A percentile compares a stretch with the other conserved stretches of the same genome.
These are phyloP conservation scores for Phyllostomus discolor DNA, from an alignment of 2,113 vertebrate genomes.

Conservation along the genomic window DNA sequence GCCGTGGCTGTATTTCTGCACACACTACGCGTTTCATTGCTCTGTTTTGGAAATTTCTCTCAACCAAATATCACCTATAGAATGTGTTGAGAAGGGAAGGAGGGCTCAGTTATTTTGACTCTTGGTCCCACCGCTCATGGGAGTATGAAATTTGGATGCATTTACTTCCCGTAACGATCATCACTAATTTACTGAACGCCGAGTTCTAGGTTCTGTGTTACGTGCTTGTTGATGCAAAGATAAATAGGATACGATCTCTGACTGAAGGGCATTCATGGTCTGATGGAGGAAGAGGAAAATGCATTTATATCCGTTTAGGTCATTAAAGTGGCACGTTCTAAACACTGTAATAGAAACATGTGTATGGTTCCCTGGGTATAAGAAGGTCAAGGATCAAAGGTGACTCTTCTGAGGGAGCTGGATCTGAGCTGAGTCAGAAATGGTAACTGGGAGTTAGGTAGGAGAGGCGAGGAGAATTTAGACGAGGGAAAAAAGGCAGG, in stretches of 20 bases:
- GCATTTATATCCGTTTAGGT: not conserved
- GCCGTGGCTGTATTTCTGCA: not conserved
- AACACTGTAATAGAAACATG: not conserved
- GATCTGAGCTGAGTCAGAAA: not conserved
- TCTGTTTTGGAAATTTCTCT: not conserved
- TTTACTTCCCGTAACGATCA: not conserved
- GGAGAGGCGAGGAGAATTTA: not conserved
- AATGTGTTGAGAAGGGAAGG: not conserved
- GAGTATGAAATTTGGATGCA: not conserved
- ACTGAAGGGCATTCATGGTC: not conserved
- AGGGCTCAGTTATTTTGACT: not conserved
- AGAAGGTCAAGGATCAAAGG: not conserved
- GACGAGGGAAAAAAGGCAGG: not conserved
- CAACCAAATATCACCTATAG: not conserved
- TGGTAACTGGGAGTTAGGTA: not conserved
- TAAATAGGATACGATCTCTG: not conserved
- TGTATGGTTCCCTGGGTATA: not conserved
- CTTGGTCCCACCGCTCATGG: not conserved
- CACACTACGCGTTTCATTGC: not conserved
- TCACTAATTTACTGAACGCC: not conserved
- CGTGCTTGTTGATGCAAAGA: not conserved
- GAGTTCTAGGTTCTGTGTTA: not conserved
- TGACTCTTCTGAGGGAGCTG: not conserved
- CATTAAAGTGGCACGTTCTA: not conserved
- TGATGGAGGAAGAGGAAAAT: not conserved